These are phyloP conservation scores for Marcusenius ussheri DNA, from an alignment of 2,113 vertebrate genomes.

Conservation along the genomic window DNA sequence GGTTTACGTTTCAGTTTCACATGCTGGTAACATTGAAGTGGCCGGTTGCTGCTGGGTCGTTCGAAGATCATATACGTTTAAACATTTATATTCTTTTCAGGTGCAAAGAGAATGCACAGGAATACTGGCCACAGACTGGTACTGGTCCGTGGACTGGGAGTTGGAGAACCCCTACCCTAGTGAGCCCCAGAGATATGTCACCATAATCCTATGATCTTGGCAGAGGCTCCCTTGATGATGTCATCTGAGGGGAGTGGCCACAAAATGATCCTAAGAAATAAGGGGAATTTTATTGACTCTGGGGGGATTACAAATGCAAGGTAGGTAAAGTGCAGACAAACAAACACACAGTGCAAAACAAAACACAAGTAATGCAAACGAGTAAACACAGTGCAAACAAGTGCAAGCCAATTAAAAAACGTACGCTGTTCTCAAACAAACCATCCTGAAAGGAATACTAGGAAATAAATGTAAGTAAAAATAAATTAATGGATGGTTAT, in stretches of 20 bases:
- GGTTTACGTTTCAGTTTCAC: not conserved
- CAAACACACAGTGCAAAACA: not conserved
- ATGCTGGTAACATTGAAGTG: not conserved
- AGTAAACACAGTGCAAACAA: not conserved
- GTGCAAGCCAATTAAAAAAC: not conserved
- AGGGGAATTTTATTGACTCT: not conserved
- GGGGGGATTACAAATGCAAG: not conserved
- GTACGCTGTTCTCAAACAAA: not conserved
- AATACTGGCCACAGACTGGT: not conserved
- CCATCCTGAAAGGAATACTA: not conserved
- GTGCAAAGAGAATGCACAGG: not conserved
- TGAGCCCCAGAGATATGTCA: not conserved
- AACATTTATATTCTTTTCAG: not conserved
- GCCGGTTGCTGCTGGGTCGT: not conserved
- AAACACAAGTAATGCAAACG: not conserved
- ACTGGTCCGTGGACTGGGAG: not conserved
- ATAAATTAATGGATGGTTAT: not conserved
- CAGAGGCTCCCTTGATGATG: not conserved
- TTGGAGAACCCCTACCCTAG: not conserved
- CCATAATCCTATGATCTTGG: not conserved
- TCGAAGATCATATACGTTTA: not conserved
- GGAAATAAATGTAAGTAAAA: not conserved
- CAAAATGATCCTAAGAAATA: not conserved
- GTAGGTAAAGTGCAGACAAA: not conserved
- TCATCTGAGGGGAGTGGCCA: not conserved